Base-by-base conservation (phyloP, 2,888 invertebrate genomes). In the Pelosia muscerda region DNA sequence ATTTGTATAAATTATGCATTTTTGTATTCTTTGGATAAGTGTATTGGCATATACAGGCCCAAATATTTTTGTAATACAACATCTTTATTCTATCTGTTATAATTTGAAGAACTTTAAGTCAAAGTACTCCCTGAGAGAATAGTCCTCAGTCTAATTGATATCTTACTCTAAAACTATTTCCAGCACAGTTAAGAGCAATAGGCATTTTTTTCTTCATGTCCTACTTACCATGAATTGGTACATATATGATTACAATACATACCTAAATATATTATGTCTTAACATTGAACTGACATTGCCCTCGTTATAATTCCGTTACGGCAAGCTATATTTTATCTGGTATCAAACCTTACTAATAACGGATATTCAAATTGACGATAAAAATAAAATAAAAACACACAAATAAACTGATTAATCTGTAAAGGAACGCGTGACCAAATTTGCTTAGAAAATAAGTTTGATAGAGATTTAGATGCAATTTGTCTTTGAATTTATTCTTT, bases 291-390 rank as follows among this genome's bases (percentile, higher is more conserved):
- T 69, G 75, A 75, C 75, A 71, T 66, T 65, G 66, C 64, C 65
- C 67, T 73, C 72, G 70, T 78, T 76, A 77, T 76, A 81, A 79
- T 76, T 74, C 76, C 71, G 62, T 81, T 78, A 79, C 76, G 74
- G 77, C 73, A 68, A 72, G 63, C 71, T 66, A 70, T 70, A 38
- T 23, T 62, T 59, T 59, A 59, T 69, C 49, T 59, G n/a, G 57
- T 22, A 22, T 28, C 25, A 53, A 67, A 66, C 57, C 66, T 61
- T 56, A 42, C 54, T 56, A 63, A 60, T 23, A 25, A 34, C 25
- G 58, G 57, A 67, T 65, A 66, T 72, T 65, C 60, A 63, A 60
- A 60, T 56, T 54, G 2, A 25, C 19, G 42, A 56, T 34, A 38
- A 9, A 64, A 49, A 55, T 13, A 11, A 54, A 11, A 19, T 0